A percentile compares a stretch with the other conserved stretches of the same genome.
These are phyloP conservation scores for Pseudeuparius sepicola DNA, from an alignment of 2,888 invertebrate species.

Conservation along the genomic window DNA sequence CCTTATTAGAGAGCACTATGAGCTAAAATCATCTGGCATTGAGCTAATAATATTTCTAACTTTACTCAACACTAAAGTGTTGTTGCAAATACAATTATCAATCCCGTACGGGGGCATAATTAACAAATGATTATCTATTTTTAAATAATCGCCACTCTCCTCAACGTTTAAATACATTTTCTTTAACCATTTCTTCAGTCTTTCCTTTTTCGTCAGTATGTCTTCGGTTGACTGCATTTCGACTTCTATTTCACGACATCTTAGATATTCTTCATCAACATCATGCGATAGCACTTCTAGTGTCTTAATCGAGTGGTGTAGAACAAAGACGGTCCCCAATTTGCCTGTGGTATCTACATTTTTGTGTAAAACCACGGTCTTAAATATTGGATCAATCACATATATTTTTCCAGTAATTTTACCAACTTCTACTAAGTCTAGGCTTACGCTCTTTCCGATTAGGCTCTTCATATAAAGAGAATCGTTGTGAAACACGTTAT, in stretches of 20 bases:
- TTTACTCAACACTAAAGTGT: slow-evolving; percentile 35
- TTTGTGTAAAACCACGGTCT: slow-evolving; percentile 31
- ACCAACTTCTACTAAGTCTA: slow-evolving; percentile 28
- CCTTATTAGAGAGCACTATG: slow-evolving; percentile 13
- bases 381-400: slow-evolving; percentile 34
- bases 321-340: slow-evolving; percentile 23
- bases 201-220: slow-evolving; percentile 18
- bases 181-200: slow-evolving; percentile 34
- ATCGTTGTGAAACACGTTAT: slow-evolving; percentile 26
- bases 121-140: slow-evolving; percentile 33
- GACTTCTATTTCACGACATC: too few species aligned
- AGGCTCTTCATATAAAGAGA: slow-evolving; percentile 29
- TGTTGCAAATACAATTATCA: slow-evolving; percentile 36
- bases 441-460: slow-evolving; percentile 30
- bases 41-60: slow-evolving; percentile 33
- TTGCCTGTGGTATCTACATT: slow-evolving; percentile 15
- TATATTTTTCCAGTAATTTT: slow-evolving; percentile 29
- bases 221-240: slow-evolving; percentile 12
- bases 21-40: slow-evolving; percentile 31
- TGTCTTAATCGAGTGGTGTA: slow-evolving; percentile 29
- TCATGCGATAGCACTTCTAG: slow-evolving; percentile 26
- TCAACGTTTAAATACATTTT: slow-evolving; percentile 34
- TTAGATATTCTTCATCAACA: slow-evolving; percentile 22
- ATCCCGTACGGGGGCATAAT: slow-evolving; percentile 37
- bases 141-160: slow-evolving; percentile 33